Evolutionary conservation across 2,888 invertebrate species (phyloP).

Genomic region (Itoplectis maculator): DNA sequence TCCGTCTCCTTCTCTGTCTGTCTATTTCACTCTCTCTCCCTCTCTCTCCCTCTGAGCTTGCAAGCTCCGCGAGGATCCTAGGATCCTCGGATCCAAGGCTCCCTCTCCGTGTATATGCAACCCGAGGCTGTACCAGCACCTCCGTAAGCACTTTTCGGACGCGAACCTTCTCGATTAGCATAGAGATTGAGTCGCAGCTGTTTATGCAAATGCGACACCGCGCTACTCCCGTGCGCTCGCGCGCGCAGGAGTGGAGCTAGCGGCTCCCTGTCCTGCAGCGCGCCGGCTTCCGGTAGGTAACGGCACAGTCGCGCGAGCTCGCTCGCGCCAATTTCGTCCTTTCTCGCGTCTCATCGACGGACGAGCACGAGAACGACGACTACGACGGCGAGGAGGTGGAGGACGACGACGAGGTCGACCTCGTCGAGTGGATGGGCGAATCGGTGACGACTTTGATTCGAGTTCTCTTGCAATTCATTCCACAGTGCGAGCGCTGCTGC

Average conservation of each 20-base stretch:
- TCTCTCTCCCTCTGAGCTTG: not conserved
- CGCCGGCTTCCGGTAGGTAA: slow-evolving; percentile 45
- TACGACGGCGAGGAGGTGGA: slow-evolving; percentile 57
- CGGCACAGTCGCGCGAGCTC: slow-evolving; percentile 24
- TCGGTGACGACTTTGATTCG: slow-evolving; percentile 66
- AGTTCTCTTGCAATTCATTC: slow-evolving; percentile 55
- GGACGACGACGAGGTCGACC: slow-evolving; percentile 4
- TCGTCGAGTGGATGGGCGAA: slow-evolving; percentile 61
- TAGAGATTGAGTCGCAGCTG: slow-evolving; percentile 84
- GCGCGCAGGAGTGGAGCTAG: slow-evolving; percentile 7
- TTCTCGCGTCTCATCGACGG: slow-evolving; percentile 37
- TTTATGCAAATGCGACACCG: slow-evolving; percentile 81
- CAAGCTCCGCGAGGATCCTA: too few species aligned
- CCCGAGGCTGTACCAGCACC: slow-evolving; percentile 48
- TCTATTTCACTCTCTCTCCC: slow-evolving; percentile 3
- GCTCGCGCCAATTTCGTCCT: slow-evolving; percentile 37
- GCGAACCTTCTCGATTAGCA: slow-evolving; percentile 82
- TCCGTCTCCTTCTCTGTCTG: too few species aligned
- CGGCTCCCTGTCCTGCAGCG: slow-evolving; percentile 52
- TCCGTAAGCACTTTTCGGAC: slow-evolving; percentile 76
- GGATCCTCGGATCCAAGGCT: not conserved
- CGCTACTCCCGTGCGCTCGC: slow-evolving; percentile 58
- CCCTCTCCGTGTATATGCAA: slow-evolving; percentile 26
- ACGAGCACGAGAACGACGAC: slow-evolving; percentile 10
- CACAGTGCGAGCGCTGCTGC: not conserved